These are phyloP conservation scores for Orientallactaga bullata DNA, from an alignment of 2,113 vertebrate genomes.

Conservation along the genomic window DNA sequence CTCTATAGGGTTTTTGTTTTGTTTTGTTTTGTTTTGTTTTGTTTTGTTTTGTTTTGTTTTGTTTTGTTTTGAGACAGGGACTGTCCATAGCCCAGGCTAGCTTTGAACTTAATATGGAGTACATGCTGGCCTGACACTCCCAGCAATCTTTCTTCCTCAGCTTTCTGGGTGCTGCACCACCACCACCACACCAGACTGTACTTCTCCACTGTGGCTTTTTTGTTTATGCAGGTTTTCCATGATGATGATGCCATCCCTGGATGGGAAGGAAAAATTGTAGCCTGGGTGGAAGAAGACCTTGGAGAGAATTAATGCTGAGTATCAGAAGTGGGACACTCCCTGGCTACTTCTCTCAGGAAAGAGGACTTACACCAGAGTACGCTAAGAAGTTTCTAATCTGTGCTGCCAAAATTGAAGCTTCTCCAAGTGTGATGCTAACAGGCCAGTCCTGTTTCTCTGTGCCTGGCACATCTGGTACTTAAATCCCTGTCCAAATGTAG, in stretches of 20 bases:
- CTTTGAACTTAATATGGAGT: neutral
- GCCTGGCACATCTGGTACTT: constrained; percentile 69
- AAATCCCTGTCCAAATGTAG: constrained; percentile 61
- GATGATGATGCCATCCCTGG: constrained; percentile 96
- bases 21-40: neutral
- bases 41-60: too few species aligned
- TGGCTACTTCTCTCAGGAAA: constrained; percentile 81
- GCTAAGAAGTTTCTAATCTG: constrained; percentile 72
- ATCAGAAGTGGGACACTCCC: constrained; percentile 23
- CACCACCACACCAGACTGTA: neutral
- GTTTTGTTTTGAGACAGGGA: neutral
- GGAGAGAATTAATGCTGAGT: constrained; percentile 91
- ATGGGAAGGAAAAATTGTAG: constrained; percentile 99
- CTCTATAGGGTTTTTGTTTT: neutral
- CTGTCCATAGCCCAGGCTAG: neutral
- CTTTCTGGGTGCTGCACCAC: neutral
- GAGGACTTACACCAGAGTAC: constrained; percentile 78
- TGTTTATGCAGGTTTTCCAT: constrained; percentile 91
- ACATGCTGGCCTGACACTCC: neutral
- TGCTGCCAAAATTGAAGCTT: constrained; percentile 84
- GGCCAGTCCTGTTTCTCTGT: constrained; percentile 59
- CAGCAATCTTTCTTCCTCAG: neutral
- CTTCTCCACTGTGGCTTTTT: constrained; percentile 32
- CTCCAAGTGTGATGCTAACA: constrained; percentile 48
- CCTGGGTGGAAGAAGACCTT: constrained; percentile 97